These are phyloP conservation scores for Cerceris ruficornis DNA, from an alignment of 2,888 invertebrate species.

Conservation along the genomic window DNA sequence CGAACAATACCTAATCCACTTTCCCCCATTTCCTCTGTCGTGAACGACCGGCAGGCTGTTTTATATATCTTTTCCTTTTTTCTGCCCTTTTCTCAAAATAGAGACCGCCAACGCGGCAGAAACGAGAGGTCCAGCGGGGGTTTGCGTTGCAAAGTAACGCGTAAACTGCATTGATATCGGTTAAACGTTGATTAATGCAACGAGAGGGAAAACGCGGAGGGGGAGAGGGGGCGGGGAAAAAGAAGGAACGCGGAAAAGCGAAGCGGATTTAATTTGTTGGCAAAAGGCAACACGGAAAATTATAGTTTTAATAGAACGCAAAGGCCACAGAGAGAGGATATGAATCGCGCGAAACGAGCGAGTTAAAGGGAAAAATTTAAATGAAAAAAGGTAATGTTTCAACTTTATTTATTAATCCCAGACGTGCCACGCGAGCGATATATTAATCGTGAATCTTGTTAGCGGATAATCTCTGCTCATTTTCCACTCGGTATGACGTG, in stretches of 20 bases:
- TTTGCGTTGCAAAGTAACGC: no score
- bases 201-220: background rate
- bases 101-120: no score
- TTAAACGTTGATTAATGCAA: background rate
- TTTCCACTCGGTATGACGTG: slow-evolving; percentile 9
- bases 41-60: no score
- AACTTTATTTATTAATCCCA: slow-evolving; percentile 40
- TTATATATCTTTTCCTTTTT: no score
- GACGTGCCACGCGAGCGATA: slow-evolving; percentile 7
- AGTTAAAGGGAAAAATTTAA: background rate
- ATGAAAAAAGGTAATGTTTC: slow-evolving; percentile 1
- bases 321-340: slow-evolving; percentile 22
- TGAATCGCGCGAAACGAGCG: background rate
- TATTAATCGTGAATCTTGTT: slow-evolving; percentile 17
- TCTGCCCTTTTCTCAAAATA: no score
- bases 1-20: background rate
- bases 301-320: slow-evolving; percentile 26
- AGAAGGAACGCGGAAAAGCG: background rate
- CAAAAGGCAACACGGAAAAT: slow-evolving; percentile 5
- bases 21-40: background rate
- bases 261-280: slow-evolving; percentile 6
- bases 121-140: no score
- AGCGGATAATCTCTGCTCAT: slow-evolving; percentile 27
- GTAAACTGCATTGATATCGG: no score
- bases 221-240: background rate